Conservation (phyloP, 2,797 vertebrate genomes). For the Notolabrus celidotus region DNA sequence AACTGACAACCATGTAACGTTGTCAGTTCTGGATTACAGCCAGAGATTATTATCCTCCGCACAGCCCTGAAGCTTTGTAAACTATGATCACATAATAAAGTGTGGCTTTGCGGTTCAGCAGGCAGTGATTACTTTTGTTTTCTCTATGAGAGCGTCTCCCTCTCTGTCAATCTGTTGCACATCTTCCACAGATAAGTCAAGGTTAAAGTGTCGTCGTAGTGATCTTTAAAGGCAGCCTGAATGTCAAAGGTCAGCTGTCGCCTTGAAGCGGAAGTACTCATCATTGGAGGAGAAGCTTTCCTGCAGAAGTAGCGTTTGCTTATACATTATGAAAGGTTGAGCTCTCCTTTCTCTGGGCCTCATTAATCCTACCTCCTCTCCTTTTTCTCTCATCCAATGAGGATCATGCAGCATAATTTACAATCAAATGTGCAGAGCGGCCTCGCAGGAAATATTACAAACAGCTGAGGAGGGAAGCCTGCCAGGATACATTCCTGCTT, state of each 20-base stretch:
- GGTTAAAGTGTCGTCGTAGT: neutral
- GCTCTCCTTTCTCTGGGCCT: slow-evolving; percentile 34
- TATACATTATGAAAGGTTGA: neutral
- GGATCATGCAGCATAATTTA: slow-evolving; percentile 55
- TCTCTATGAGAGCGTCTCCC: slow-evolving; percentile 17
- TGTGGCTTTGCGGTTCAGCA: slow-evolving; percentile 41
- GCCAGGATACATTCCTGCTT: slow-evolving; percentile 55
- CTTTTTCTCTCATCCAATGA: slow-evolving; percentile 22
- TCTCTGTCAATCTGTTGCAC: neutral
- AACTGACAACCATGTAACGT: neutral
- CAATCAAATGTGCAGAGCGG: slow-evolving; percentile 59
- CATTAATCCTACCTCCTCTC: slow-evolving; percentile 7
- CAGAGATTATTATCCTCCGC: slow-evolving; percentile 31
- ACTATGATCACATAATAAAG: slow-evolving; percentile 35
- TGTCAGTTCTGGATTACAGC: slow-evolving; percentile 12
- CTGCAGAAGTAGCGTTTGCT: neutral
- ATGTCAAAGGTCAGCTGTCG: slow-evolving; percentile 33
- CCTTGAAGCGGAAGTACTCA: no score
- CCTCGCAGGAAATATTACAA: slow-evolving; percentile 56
- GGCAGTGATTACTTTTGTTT: slow-evolving; percentile 55
- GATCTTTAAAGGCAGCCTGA: slow-evolving; percentile 7
- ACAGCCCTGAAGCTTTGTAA: slow-evolving; percentile 21
- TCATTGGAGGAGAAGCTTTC: no score
- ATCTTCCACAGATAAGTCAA: neutral
- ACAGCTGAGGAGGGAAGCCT: slow-evolving; percentile 63